phyloP scores from a whole-genome alignment of 2,888 invertebrate genomes.

The Drosophila ezoana region DNA sequence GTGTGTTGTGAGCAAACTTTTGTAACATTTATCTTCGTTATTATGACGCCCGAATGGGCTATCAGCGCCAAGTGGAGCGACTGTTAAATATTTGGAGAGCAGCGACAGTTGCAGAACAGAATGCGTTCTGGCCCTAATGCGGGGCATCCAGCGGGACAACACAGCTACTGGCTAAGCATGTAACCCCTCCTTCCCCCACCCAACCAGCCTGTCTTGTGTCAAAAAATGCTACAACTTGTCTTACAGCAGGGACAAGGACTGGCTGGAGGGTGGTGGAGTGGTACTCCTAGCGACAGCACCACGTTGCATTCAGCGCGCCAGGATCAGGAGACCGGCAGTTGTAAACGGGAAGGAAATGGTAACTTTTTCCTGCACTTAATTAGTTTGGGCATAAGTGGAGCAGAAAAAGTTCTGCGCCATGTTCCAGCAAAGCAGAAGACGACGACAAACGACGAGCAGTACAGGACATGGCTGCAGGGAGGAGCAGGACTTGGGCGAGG shows the following conservation, averaged over 20 bases:
- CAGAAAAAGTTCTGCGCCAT: conserved; percentile 75
- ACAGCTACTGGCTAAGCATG: conserved; percentile 41
- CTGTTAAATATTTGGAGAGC: conserved; percentile 74
- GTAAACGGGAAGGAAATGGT: conserved; percentile 75
- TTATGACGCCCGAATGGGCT: conserved; percentile 81
- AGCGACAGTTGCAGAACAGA: conserved; percentile 50
- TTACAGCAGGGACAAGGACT: conserved; percentile 37
- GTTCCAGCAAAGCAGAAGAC: conserved; percentile 49
- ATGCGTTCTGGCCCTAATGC: conserved; percentile 54
- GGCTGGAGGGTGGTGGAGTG: not conserved
- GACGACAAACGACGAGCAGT: conserved; percentile 11
- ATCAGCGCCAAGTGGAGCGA: conserved; percentile 73
- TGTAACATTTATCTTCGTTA: conserved; percentile 78
- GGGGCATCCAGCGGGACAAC: conserved; percentile 23
- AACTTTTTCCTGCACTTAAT: conserved; percentile 81
- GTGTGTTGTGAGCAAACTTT: conserved; percentile 66
- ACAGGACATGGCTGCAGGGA: not conserved
- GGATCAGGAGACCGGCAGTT: conserved; percentile 47
- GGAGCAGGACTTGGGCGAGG: conserved; percentile 19
- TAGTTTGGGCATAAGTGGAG: conserved; percentile 81
- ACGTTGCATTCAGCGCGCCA: conserved; percentile 37
- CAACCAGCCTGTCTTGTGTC: conserved; percentile 28
- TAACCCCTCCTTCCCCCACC: not conserved
- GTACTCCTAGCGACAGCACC: conserved; percentile 1
- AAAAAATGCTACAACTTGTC: conserved; percentile 74